Evolutionary conservation across 2,888 invertebrate species (phyloP).

Genomic region (Xestia xanthographa): DNA sequence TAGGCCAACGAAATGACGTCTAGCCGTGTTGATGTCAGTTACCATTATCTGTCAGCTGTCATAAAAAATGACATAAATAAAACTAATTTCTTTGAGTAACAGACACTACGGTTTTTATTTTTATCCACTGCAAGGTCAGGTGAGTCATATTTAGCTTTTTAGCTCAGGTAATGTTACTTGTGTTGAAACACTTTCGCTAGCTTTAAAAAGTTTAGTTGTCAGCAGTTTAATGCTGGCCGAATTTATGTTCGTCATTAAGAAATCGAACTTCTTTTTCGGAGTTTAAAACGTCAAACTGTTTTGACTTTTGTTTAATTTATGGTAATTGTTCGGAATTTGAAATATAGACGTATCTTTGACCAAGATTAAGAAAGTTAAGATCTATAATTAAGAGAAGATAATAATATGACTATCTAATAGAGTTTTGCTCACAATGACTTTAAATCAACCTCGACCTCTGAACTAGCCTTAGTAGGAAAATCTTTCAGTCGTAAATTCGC

Average conservation of each 20-base stretch:
- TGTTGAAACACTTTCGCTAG: constrained; percentile 48
- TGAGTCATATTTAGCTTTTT: constrained; percentile 61
- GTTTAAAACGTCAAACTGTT: constrained; percentile 14
- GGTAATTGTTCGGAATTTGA: constrained; percentile 18
- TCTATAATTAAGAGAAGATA: not conserved
- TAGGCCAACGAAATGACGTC: constrained; percentile 60
- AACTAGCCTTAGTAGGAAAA: constrained; percentile 29
- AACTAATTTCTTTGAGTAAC: constrained; percentile 60
- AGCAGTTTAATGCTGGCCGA: constrained; percentile 31
- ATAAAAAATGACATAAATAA: constrained; percentile 65
- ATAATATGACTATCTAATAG: not conserved
- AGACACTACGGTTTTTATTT: constrained; percentile 59
- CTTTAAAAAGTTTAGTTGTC: constrained; percentile 40
- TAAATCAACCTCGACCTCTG: constrained; percentile 36
- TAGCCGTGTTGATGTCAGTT: constrained; percentile 56
- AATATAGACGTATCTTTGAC: not conserved
- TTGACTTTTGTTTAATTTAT: constrained; percentile 11
- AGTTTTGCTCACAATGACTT: not conserved
- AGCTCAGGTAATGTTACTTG: constrained; percentile 61
- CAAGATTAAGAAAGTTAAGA: constrained; percentile 3
- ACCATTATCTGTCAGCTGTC: constrained; percentile 61
- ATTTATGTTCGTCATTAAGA: constrained; percentile 14
- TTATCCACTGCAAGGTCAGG: constrained; percentile 57
- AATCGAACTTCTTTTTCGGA: not conserved
- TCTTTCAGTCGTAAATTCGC: constrained; percentile 39